These are phyloP conservation scores for Sepiola atlantica DNA, from an alignment of 2,888 invertebrate genomes.

Conservation along the genomic window DNA sequence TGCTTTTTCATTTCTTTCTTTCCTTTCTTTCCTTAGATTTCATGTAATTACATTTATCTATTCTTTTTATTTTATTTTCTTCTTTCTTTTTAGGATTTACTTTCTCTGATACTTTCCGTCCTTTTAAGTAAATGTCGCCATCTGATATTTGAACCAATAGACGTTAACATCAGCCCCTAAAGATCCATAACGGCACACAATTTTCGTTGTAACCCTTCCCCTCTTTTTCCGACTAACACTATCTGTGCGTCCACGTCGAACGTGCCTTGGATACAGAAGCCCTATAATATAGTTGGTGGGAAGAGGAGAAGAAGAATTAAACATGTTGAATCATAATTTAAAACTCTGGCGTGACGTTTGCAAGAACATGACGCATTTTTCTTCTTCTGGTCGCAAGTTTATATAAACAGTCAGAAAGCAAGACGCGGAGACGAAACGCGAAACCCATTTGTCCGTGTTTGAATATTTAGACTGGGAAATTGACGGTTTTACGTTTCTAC, in stretches of 20 bases:
- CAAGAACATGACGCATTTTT: background rate
- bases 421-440: background rate
- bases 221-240: background rate
- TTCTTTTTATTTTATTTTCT: background rate
- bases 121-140: constrained; percentile 9
- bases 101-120: background rate
- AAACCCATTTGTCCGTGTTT: background rate
- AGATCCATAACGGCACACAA: background rate
- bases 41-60: background rate
- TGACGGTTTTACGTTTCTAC: background rate
- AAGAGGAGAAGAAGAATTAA: background rate
- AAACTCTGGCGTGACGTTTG: background rate
- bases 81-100: background rate
- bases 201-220: background rate
- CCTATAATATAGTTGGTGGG: background rate
- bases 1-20: background rate
- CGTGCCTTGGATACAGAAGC: background rate
- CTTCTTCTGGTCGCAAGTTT: background rate
- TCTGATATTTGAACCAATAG: background rate
- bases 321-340: background rate
- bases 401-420: background rate
- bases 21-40: background rate
- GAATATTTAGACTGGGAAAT: constrained; percentile 17
- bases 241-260: background rate
- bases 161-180: background rate